Conservation (phyloP, 1,140 invertebrate genomes). For the Meteorus sp. region DNA sequence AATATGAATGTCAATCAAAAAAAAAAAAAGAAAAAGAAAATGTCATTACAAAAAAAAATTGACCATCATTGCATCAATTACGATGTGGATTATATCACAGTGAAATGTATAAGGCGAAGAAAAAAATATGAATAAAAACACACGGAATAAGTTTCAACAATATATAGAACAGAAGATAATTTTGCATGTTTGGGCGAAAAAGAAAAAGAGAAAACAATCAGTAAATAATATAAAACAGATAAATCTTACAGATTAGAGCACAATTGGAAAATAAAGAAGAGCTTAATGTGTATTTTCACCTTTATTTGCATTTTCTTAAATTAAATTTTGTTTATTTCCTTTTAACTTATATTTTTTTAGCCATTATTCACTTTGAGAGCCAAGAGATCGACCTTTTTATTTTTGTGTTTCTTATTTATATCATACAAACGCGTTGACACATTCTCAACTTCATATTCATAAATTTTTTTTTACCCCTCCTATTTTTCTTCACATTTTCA, state of each 20-base stretch:
- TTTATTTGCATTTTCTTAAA: too few relatives aligned
- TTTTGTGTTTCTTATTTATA: constrained; percentile 23
- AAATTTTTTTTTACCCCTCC: constrained; percentile 24
- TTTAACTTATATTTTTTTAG: constrained; percentile 18
- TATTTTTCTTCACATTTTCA: constrained; percentile 18
- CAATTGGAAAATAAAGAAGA: constrained; percentile 26
- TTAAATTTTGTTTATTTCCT: too few relatives aligned
- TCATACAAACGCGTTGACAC: constrained; percentile 33
- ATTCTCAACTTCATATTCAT: too few relatives aligned
- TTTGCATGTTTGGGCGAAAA: background rate
- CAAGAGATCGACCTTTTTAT: constrained; percentile 53
- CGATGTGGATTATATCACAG: constrained; percentile 20
- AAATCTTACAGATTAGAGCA: constrained; percentile 20
- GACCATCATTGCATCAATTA: constrained; percentile 10
- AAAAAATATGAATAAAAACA: constrained; percentile 15
- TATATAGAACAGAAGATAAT: constrained; percentile 17
- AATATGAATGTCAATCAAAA: background rate
- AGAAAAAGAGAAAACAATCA: constrained; percentile 20
- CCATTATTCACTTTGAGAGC: constrained; percentile 43
- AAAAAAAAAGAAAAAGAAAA: background rate
- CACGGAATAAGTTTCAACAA: constrained; percentile 22
- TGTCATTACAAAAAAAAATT: constrained; percentile 4
- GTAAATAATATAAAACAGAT: constrained; percentile 24
- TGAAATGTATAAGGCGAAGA: constrained; percentile 27
- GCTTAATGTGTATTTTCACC: constrained; percentile 20